Base-by-base conservation (phyloP, 2,113 vertebrate genomes). In the Cinclus mexicanus region DNA sequence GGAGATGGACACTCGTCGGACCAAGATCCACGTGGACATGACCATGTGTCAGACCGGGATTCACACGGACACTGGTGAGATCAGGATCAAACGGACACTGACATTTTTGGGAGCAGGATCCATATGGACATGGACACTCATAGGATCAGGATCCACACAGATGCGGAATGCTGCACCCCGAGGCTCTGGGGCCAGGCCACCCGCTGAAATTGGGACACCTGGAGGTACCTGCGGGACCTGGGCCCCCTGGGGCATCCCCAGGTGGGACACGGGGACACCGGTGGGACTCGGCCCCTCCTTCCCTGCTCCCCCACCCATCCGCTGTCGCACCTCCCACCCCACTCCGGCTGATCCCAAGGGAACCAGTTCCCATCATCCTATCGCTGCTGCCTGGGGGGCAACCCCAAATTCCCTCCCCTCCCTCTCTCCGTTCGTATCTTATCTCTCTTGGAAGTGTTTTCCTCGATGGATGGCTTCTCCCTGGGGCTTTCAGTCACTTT, bases 61-160 rank as follows among this genome's bases (percentile, higher is more conserved):
- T 2, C 8, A 18, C 19, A 53, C 0, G 12, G 41, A n/a, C 23
- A 12, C 21, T 3, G 0, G 2, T 52, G 56, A 12, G 33, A 39
- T 5, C 13, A 8, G 47, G 39, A 53, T 46, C 21, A 6, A 39
- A 31, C 1, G 13, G 53, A 29, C 31, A 7, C 37, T 12, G 74
- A 9, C 16, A 10, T 11, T n/a, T 7, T 6, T 18, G 35, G 63
- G 42, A 17, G 10, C 22, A 7, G 57, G 57, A 16, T 29, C 46
- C 55, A 35, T 10, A 7, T 2, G 37, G 75, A 42, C 12, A 7
- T 2, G 37, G 75, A n/a, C 47, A 28, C 76, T n/a, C 23, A 0
- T 13, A 70, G 42, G 10, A n/a, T 12, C 8, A 12, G 21, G 37
- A 26, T 11, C 39, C 39, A 11, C 41, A 6, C 23, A 9, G 33